Evolutionary conservation across 2,888 invertebrate species (phyloP).

Genomic region (Teleiodes luculella): DNA sequence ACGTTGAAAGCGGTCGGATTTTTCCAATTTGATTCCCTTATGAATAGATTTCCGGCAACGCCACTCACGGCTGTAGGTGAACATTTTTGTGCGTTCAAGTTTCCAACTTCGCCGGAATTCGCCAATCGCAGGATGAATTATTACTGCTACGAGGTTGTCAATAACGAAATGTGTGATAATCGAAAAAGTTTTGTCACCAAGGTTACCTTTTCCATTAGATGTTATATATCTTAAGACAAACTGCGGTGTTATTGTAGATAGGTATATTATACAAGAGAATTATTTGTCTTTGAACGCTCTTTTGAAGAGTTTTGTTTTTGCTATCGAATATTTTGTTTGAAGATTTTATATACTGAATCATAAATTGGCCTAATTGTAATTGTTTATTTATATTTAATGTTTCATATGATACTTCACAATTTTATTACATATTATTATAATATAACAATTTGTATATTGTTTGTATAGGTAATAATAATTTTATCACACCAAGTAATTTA

Average conservation of each 20-base stretch:
- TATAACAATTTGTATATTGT: constrained; percentile 18
- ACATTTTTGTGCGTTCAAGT: constrained; percentile 50
- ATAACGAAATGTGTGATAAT: constrained; percentile 64
- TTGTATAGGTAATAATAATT: background rate
- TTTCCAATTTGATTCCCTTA: constrained; percentile 45
- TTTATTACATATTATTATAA: no score
- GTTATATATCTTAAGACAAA: constrained; percentile 24
- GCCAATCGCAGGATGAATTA: constrained; percentile 64
- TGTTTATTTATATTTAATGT: background rate
- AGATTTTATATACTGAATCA: background rate
- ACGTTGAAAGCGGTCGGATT: constrained; percentile 31
- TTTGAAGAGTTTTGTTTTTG: background rate
- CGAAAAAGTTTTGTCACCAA: constrained; percentile 55
- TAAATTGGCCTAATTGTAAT: constrained; percentile 5
- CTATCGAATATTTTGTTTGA: background rate
- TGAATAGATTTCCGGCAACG: constrained; percentile 41
- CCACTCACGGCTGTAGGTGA: constrained; percentile 47
- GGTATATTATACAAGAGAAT: background rate
- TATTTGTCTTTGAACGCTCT: background rate
- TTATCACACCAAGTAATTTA: background rate
- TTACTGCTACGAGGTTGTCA: constrained; percentile 57
- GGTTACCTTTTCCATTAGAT: constrained; percentile 34
- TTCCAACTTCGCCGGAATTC: constrained; percentile 51
- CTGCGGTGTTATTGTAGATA: constrained; percentile 3
- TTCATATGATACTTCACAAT: no score